Evolutionary conservation across 1,140 invertebrate species (phyloP).

Genomic region (Temnothorax longispinosus): DNA sequence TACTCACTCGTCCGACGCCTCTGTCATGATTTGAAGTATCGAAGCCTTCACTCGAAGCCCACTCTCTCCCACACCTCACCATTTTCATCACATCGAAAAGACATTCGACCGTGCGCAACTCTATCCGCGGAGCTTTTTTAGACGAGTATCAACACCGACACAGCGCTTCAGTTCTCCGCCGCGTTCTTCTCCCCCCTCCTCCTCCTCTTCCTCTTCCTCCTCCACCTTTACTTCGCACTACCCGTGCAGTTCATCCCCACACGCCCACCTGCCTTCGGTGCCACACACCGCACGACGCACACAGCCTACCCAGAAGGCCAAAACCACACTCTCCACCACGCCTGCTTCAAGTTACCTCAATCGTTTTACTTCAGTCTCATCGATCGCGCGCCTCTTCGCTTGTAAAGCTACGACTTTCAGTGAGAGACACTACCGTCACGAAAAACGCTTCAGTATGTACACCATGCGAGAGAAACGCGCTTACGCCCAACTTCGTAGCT

Average conservation of each 20-base stretch:
- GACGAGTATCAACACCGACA: slow-evolving; percentile 68
- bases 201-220: not conserved
- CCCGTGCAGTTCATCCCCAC: slow-evolving; percentile 72
- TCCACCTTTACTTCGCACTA: slow-evolving; percentile 54
- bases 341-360: not conserved
- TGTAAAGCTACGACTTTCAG: too few species aligned
- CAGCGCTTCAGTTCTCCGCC: slow-evolving; percentile 66
- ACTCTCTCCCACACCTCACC: slow-evolving; percentile 84
- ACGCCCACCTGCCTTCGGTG: slow-evolving; percentile 61
- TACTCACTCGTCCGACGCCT: slow-evolving; percentile 85
- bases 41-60: slow-evolving; percentile 83
- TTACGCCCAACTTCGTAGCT: not conserved
- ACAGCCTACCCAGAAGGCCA: not conserved
- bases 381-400: slow-evolving; percentile 36
- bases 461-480: not conserved
- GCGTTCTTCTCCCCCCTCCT: slow-evolving; percentile 10
- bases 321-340: not conserved
- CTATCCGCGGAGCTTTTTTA: slow-evolving; percentile 70
- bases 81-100: slow-evolving; percentile 86
- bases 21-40: slow-evolving; percentile 85
- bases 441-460: not conserved
- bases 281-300: slow-evolving; percentile 12
- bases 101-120: slow-evolving; percentile 80
- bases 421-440: not conserved
- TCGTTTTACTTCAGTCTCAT: not conserved